Percentiles rank a stretch among this genome's conserved stretches.
Conservation (phyloP, 2,888 invertebrate species). For the Mimumesa dahlbomi region DNA sequence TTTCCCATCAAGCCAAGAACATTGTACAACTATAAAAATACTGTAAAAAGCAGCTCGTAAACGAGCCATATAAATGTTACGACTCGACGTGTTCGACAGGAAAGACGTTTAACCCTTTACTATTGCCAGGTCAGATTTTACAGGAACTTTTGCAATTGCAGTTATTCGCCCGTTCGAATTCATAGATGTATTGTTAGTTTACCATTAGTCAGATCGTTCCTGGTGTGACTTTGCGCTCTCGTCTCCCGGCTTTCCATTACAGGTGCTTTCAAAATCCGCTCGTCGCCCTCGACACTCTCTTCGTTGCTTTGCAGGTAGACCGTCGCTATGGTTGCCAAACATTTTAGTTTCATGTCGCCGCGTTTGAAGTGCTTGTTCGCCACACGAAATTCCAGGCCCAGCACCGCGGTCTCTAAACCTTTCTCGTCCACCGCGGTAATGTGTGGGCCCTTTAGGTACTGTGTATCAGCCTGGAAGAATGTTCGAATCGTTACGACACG, state of each 20-base stretch:
- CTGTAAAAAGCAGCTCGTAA: too few species aligned
- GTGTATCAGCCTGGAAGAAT: conserved; percentile 63
- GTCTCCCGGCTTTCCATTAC: conserved; percentile 75
- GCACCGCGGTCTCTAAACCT: conserved; percentile 87
- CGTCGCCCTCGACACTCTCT: conserved; percentile 90
- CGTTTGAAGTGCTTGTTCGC: conserved; percentile 89
- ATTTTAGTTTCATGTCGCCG: conserved; percentile 93
- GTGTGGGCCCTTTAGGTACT: conserved; percentile 78
- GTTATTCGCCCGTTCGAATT: too few species aligned
- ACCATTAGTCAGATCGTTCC: conserved; percentile 66
- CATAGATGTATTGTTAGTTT: too few species aligned
- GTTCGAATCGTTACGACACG: too few species aligned
- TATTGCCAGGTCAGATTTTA: too few species aligned
- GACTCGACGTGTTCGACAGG: too few species aligned
- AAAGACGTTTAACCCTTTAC: too few species aligned
- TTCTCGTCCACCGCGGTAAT: conserved; percentile 81
- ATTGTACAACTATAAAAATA: too few species aligned
- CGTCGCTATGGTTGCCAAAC: conserved; percentile 92
- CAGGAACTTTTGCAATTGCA: too few species aligned
- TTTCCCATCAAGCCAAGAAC: too few species aligned
- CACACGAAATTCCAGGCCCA: conserved; percentile 90
- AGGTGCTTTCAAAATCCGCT: conserved; percentile 78
- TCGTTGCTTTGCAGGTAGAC: conserved; percentile 93
- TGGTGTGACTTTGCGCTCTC: conserved; percentile 74
- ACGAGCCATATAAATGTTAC: too few species aligned